These are phyloP conservation scores for Gopherus evgoodei DNA, from an alignment of 2,113 vertebrate species.

Conservation along the genomic window DNA sequence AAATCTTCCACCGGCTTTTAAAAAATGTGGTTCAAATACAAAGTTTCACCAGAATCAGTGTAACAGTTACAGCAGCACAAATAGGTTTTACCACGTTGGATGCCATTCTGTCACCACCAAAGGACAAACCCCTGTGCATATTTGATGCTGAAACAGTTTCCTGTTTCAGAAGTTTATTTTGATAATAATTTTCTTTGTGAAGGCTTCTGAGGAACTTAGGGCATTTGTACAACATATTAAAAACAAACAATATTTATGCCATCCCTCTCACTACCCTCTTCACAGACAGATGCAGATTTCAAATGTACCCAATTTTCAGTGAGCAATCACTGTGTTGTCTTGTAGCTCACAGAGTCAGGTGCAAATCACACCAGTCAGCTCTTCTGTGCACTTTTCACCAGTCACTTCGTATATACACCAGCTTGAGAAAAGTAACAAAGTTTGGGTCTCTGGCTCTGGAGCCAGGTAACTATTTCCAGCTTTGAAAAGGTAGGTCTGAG, in stretches of 20 bases:
- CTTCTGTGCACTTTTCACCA: not conserved
- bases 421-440: not conserved
- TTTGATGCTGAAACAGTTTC: not conserved
- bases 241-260: not conserved
- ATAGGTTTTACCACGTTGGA: not conserved
- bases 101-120: rapidly evolving
- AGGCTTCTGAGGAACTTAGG: not conserved
- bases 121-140: not conserved
- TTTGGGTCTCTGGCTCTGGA: not conserved
- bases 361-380: not conserved
- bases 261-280: not conserved
- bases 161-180: rapidly evolving
- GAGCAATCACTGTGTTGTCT: not conserved
- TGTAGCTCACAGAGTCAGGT: not conserved
- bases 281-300: not conserved
- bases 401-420: not conserved
- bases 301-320: not conserved
- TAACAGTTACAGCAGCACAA: not conserved
- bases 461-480: not conserved
- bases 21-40: not conserved
- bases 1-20: not conserved
- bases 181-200: not conserved
- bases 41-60: not conserved
- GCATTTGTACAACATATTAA: not conserved
- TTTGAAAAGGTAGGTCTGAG: not conserved